Percentiles rank a stretch among this genome's conserved stretches.
These are phyloP conservation scores for Poliocrania exsul DNA, from an alignment of 2,797 vertebrate genomes.

Conservation along the genomic window DNA sequence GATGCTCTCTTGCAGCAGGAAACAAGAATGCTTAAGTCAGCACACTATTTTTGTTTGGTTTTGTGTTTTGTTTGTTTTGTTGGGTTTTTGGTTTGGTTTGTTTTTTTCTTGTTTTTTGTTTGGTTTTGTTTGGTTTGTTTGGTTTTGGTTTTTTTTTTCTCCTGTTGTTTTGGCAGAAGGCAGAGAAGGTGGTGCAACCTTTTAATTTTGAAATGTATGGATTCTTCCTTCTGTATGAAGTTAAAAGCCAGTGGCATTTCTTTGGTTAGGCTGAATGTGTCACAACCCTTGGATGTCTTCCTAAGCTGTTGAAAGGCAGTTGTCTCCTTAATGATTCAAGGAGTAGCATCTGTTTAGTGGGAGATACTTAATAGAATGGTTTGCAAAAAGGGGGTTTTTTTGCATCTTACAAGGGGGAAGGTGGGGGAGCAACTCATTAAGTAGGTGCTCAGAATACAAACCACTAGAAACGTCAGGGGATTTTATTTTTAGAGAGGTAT, in stretches of 20 bases:
- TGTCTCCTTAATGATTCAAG: background rate
- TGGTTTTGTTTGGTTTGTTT: too few species aligned
- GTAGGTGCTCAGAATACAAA: background rate
- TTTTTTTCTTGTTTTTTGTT: too few species aligned
- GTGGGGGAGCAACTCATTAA: background rate
- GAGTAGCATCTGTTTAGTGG: background rate
- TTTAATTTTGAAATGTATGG: background rate
- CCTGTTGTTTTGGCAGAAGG: background rate
- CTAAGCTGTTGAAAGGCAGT: background rate
- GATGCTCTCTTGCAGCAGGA: background rate
- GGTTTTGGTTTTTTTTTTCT: too few species aligned
- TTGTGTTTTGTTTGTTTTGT: too few species aligned
- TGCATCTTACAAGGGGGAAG: rapidly evolving
- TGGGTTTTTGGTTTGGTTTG: too few species aligned
- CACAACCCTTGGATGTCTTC: background rate
- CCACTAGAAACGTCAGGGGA: background rate
- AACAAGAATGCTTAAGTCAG: background rate
- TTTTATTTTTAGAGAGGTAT: background rate
- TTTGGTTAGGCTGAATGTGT: background rate
- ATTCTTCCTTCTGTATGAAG: background rate
- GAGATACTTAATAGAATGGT: background rate
- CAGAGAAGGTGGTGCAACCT: background rate
- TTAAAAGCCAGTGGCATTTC: background rate
- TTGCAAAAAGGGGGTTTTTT: background rate
- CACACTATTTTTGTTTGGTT: too few species aligned